Base-by-base conservation (phyloP, 2,113 vertebrate genomes). In the Falcunculus frontatus region DNA sequence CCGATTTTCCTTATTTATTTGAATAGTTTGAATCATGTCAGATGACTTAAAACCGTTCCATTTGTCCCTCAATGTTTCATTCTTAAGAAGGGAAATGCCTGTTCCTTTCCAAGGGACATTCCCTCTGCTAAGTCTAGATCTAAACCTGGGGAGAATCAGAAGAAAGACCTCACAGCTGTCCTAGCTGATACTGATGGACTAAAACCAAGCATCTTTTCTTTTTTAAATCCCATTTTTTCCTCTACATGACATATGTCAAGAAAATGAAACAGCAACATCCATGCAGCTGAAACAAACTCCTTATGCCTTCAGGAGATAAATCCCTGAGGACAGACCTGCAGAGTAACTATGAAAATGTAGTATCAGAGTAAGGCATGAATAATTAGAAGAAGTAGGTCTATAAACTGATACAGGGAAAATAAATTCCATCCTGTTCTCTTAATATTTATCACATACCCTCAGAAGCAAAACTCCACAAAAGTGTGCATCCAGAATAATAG, bases 391-490 rank as follows among this genome's bases (percentile, higher is more conserved):
- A 57, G 8, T 32, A 47, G 11, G 17, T 62, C 63, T 62, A 20
- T 18, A 63, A 70, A 4, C 13, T 47, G 23, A 23, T 13, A n/a
- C 3, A 47, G 47, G 10, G 57, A 62, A 69, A 92, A 25, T 6
- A 84, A 74, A 53, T 67, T 19, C 55, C 9, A 78, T 47, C 5
- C 16, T 73, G 4, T 50, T 86, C 26, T 79, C 41, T 65, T 57
- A 37, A 22, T 50, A 7, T 63, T 89, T 86, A 56, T 47, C 20
- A 56, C 5, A n/a, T 14, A 79, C 20, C 33, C 30, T 82, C 63
- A 73, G 32, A 96, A 97, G 68, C 26, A 90, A 87, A 97, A 84
- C 6, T 86, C 57, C 49, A 55, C 42, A 88, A 35, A 23, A 84
- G 7, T 32, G 27, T 73, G 65, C 20, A 62, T 20, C 30, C 46